Conservation (phyloP, 53 echinoderm and acorn worm genomes). For the Arbacia lixula region DNA sequence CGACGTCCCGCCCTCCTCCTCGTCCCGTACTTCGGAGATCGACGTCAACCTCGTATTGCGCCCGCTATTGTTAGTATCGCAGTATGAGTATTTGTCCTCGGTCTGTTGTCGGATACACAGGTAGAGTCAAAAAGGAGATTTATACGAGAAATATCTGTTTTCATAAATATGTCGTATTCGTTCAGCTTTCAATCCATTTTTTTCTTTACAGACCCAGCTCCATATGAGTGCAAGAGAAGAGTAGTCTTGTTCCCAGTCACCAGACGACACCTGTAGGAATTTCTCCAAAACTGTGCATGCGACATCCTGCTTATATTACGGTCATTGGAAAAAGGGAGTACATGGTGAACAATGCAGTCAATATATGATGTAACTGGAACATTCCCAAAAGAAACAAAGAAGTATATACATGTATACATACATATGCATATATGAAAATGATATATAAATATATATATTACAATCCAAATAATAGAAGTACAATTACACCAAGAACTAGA, state of each 20-base stretch:
- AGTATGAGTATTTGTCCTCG: slow-evolving; percentile 63
- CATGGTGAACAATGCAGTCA: no score
- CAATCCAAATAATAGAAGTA: slow-evolving; percentile 11
- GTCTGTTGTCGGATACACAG: slow-evolving; percentile 4
- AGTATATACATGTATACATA: slow-evolving; percentile 1
- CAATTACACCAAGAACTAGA: not conserved
- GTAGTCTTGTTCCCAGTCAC: no score
- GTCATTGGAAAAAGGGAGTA: no score
- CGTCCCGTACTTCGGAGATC: slow-evolving; percentile 82
- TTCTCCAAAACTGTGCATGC: no score
- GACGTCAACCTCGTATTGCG: slow-evolving; percentile 75
- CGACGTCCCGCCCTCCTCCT: slow-evolving; percentile 66
- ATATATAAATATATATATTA: not conserved
- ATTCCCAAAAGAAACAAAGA: not conserved
- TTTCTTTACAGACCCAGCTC: no score
- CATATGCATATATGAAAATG: not conserved
- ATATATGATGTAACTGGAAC: not conserved
- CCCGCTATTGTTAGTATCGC: slow-evolving; percentile 52
- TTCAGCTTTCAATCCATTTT: no score
- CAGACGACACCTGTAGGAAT: no score
- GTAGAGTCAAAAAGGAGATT: slow-evolving; percentile 3
- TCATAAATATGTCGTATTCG: no score
- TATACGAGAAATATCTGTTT: not conserved
- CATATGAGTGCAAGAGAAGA: no score
- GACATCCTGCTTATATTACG: no score